Evolutionary conservation across 2,797 vertebrate genomes (phyloP), one percentile per base, ranked within the genome.

Genomic region (Amblyopsis hoosieri): DNA sequence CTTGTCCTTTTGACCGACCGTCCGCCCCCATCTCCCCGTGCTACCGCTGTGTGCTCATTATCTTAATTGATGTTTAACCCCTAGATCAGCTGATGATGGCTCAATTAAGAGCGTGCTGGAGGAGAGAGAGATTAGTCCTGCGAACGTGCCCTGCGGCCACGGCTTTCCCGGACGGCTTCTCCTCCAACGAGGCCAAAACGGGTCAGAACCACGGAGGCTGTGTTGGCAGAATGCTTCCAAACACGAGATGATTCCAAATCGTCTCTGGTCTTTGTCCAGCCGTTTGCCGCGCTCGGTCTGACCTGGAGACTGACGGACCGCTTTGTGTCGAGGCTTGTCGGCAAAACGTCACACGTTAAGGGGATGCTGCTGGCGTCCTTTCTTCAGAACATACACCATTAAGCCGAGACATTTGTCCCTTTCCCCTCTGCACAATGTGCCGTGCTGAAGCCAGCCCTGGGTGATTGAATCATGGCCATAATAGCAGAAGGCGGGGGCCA

Each of bases 41-140:
- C 70, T 33, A 54, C 64, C 65, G 54, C 56, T 69, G 52, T 73
- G 46, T 80, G 55, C 85, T 88, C 84, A 87, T 91, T 90, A 87
- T 56, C 78, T 83, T 89, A 93, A 92, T 85, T 88, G 90, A 88
- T 81, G 84, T 89, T 90, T 91, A 91, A 90, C 87, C 87, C 78
- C 60, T 76, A 78, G 80, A 86, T 84, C 81, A 79, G 77, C 77
- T 83, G 82, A 89, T 75, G 78, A 87, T 76, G 82, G 82, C 83
- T 90, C 83, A 89, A 86, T 91, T 90, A 90, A 80, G 80, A 78
- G 80, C 89, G 88, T 82, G 75, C 74, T 79, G 72, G 67, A 86
- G 75, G 19, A 23, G 19, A 83, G 64, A 29, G 54, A 83, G 82
- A 92, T 87, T 85, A 86, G 71, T 75, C 50, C 73, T 50, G 62